Base-by-base conservation (phyloP, 2,888 invertebrate species). In the Himalopsyche anomala region DNA sequence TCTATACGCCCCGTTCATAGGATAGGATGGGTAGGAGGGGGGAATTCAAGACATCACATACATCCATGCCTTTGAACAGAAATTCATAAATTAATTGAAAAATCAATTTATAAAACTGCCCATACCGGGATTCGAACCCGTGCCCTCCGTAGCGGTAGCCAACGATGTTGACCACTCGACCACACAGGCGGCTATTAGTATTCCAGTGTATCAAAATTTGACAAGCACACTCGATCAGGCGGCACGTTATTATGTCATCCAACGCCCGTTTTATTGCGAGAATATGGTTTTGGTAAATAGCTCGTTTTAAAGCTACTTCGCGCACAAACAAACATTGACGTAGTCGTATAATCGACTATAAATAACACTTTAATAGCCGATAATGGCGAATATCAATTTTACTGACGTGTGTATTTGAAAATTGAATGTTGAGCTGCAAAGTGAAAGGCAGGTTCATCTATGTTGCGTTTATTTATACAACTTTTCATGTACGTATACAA, bases 261-360 rank as follows among this genome's bases (percentile, higher is more conserved):
- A 62, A n/a, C n/a, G 62, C n/a, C 62, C n/a, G 62, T 6, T 62
- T 62, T 62, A 62, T 28, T n/a, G 28, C 62, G n/a, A 9, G 62
- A 62, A 62, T 62, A 62, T 28, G 62, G 62, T 62, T 62, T 62
- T 62, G 62, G 62, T 62, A 62, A 62, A 62, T 62, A 62, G 8
- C 19, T 62, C 62, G 28, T 62, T 62, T 56, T 56, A 56, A n/a
- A 62, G 62, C 19, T n/a, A 28, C 62, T 62, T 62, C 62, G 62
- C 28, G 8, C n/a, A 56, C 51, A 51, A 3, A 51, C 51, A 51
- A 51, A 51, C 62, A 8, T 56, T 62, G 62, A 4, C 62, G 62
- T 28, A 5, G 62, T 28, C 19, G 28, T 62, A 62, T 62, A 62
- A 62, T 28, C 62, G 62, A 62, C 62, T 19, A 19, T 19, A 62